phyloP scores from a whole-genome alignment of 1,140 invertebrate genomes.

The Temnothorax curvispinosus region DNA sequence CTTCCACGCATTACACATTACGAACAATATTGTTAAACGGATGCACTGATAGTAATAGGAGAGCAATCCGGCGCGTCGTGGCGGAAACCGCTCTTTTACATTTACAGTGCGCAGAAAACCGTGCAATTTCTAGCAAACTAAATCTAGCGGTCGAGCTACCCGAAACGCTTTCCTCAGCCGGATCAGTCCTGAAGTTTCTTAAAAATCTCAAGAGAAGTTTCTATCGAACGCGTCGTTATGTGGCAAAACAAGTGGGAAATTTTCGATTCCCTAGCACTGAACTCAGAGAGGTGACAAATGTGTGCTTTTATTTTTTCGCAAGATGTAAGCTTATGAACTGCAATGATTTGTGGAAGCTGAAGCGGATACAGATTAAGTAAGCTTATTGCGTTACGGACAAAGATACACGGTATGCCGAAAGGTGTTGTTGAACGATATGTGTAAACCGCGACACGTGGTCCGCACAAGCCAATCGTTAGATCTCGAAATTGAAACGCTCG shows the following conservation, averaged over 20 bases:
- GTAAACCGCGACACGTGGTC: background rate
- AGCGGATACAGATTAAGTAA: conserved; percentile 21
- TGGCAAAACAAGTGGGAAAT: background rate
- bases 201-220: background rate
- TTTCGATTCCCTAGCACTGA: background rate
- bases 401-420: background rate
- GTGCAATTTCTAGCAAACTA: conserved; percentile 56
- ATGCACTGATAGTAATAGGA: conserved; percentile 49
- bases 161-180: background rate
- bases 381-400: conserved; percentile 36
- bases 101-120: conserved; percentile 24
- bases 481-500: background rate
- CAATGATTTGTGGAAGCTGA: conserved; percentile 47
- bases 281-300: background rate
- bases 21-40: conserved; percentile 57
- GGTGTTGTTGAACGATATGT: background rate
- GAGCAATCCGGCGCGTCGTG: conserved; percentile 5
- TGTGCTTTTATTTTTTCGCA: conserved; percentile 5
- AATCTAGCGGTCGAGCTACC: conserved; percentile 10
- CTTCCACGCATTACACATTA: conserved; percentile 60
- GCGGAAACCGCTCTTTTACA: background rate
- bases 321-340: conserved; percentile 27
- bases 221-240: background rate
- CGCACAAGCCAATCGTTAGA: conserved; percentile 6
- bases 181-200: background rate